phyloP scores from a whole-genome alignment of 2,113 vertebrate genomes.

The Columba livia region DNA sequence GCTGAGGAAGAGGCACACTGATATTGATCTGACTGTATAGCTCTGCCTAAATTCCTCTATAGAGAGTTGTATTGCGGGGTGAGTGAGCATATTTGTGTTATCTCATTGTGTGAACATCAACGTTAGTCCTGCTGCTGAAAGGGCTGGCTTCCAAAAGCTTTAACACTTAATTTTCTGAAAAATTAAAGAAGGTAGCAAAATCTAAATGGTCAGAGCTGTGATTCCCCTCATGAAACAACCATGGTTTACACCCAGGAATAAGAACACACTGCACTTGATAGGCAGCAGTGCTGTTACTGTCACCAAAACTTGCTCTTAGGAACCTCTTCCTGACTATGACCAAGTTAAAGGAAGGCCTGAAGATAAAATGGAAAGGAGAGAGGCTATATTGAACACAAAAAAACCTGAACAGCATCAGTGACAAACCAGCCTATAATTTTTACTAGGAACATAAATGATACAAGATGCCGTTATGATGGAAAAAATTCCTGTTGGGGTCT shows the following conservation, averaged over 20 bases:
- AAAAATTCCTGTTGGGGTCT: not conserved
- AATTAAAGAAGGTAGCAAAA: conserved; percentile 45
- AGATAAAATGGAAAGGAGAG: not conserved
- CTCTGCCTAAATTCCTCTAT: not conserved
- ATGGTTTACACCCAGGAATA: not conserved
- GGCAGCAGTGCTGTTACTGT: not conserved
- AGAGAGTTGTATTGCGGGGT: not conserved
- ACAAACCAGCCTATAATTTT: not conserved
- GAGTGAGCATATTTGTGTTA: not conserved
- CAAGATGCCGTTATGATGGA: not conserved
- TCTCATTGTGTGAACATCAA: conserved; percentile 2
- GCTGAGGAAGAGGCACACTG: not conserved
- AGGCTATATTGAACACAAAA: not conserved
- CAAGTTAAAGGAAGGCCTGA: not conserved
- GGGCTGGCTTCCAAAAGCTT: not conserved
- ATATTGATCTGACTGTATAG: not conserved
- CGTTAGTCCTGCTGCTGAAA: not conserved
- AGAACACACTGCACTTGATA: not conserved
- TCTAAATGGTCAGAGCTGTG: conserved; percentile 23
- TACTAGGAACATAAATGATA: not conserved
- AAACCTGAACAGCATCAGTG: not conserved
- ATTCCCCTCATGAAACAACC: not conserved
- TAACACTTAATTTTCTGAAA: conserved; percentile 31
- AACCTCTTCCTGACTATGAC: not conserved
- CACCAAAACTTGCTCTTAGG: not conserved